Evolutionary conservation across 1,140 invertebrate genomes (phyloP).

Genomic region (Galendromus occidentalis): DNA sequence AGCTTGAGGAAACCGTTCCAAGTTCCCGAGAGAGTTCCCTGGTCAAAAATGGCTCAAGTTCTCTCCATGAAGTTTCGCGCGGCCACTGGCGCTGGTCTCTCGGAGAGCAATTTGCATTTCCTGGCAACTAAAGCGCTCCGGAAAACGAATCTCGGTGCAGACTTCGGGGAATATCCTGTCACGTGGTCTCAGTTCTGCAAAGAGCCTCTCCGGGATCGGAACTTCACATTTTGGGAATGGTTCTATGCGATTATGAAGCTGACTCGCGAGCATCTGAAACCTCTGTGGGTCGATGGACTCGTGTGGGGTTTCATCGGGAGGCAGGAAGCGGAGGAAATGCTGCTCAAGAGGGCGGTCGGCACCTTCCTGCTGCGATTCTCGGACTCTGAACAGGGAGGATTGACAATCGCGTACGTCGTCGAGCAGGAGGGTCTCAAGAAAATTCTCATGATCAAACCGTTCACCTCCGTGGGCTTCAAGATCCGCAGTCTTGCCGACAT

Average conservation of each 20-base stretch:
- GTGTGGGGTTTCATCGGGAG: conserved; percentile 79
- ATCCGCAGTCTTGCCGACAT: conserved; percentile 72
- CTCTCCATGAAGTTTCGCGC: conserved; percentile 70
- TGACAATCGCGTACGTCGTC: conserved; percentile 81
- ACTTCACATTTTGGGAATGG: conserved; percentile 98
- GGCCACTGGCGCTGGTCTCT: conserved; percentile 54
- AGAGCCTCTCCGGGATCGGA: conserved; percentile 68
- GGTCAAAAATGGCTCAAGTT: conserved; percentile 62
- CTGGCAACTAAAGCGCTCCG: conserved; percentile 72
- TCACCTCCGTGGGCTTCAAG: conserved; percentile 71
- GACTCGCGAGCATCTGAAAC: conserved; percentile 70
- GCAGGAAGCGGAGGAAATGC: conserved; percentile 65
- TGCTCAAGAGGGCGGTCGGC: conserved; percentile 46
- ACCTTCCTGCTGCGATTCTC: conserved; percentile 85
- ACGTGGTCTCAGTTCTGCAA: conserved; percentile 85
- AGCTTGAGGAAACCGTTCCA: conserved; percentile 52
- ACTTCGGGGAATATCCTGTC: conserved; percentile 37
- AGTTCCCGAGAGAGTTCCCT: conserved; percentile 64
- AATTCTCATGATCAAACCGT: conserved; percentile 71
- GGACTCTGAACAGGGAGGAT: conserved; percentile 83
- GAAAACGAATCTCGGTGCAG: conserved; percentile 23
- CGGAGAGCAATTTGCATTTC: conserved; percentile 64
- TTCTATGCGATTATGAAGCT: conserved; percentile 92
- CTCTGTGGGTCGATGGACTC: conserved; percentile 70
- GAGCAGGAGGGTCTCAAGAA: conserved; percentile 43